phyloP scores from a whole-genome alignment of 2,113 vertebrate species.

The Entomyzon cyanotis region DNA sequence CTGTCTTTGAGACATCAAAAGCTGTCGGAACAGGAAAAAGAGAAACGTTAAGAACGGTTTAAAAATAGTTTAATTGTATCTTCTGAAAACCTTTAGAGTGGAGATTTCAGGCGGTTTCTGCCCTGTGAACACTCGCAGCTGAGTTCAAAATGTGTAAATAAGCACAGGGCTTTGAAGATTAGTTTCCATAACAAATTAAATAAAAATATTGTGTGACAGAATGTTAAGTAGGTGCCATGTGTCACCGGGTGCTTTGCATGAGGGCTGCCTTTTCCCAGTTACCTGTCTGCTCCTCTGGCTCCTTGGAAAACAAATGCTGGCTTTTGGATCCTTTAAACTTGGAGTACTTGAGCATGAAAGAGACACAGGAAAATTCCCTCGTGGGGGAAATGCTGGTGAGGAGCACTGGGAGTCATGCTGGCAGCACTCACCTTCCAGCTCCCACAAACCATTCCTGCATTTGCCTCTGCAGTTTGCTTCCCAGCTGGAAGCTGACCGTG shows the following conservation, averaged over 20 bases:
- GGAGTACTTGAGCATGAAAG: not conserved
- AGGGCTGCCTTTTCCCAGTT: not conserved
- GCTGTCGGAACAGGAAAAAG: not conserved
- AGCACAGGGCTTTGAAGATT: not conserved
- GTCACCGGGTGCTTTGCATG: not conserved
- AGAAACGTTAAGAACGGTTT: not conserved
- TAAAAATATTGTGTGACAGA: not conserved
- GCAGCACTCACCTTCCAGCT: not conserved
- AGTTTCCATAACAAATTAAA: conserved; percentile 27
- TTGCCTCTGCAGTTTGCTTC: not conserved
- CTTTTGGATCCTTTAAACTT: not conserved
- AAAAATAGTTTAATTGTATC: conserved; percentile 30
- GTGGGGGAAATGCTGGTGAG: not conserved
- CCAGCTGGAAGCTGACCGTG: not conserved
- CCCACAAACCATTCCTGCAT: not conserved
- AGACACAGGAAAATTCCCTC: not conserved
- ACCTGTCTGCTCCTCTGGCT: not conserved
- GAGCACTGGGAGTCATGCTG: not conserved
- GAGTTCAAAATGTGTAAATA: not conserved
- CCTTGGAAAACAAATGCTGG: not conserved
- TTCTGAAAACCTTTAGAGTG: not conserved
- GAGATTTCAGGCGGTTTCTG: not conserved
- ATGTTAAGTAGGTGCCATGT: not conserved
- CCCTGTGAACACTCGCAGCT: conserved; percentile 27
- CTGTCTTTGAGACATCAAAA: conserved; percentile 4